These are phyloP conservation scores for Andrena trimmerana DNA, from an alignment of 2,888 invertebrate genomes.

Conservation along the genomic window DNA sequence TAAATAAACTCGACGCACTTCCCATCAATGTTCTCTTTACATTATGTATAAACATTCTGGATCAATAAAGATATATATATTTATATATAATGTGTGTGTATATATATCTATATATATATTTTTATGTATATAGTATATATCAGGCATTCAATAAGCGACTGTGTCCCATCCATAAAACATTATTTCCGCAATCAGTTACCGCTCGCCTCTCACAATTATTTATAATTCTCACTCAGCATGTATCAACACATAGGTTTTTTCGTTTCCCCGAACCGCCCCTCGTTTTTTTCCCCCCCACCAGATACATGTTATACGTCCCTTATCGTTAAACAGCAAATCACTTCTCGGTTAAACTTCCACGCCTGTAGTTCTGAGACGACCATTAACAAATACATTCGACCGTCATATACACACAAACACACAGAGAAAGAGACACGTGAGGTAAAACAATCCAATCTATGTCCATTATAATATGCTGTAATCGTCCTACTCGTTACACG, in stretches of 20 bases:
- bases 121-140: conserved; percentile 56
- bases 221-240: conserved; percentile 50
- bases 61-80: conserved; percentile 57
- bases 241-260: conserved; percentile 36
- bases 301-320: conserved; percentile 43
- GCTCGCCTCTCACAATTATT: conserved; percentile 59
- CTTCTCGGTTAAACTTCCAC: conserved; percentile 62
- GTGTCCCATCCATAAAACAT: conserved; percentile 73
- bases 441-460: conserved; percentile 78
- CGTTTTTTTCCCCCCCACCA: conserved; percentile 9
- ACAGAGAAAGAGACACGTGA: conserved; percentile 67
- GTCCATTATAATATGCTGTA: conserved; percentile 57
- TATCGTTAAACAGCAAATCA: conserved; percentile 56
- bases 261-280: background rate
- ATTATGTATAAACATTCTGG: conserved; percentile 67
- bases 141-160: conserved; percentile 73
- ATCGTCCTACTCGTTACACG: conserved; percentile 49
- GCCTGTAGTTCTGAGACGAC: conserved; percentile 82
- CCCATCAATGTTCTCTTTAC: conserved; percentile 60
- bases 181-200: conserved; percentile 63
- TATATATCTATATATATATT: conserved; percentile 40
- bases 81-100: conserved; percentile 28
- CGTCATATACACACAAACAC: conserved; percentile 78
- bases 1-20: conserved; percentile 67
- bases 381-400: conserved; percentile 82